Percentiles rank a stretch among this genome's conserved stretches.
These are phyloP conservation scores for Gymnoscopelus microlampas DNA, from an alignment of 2,797 vertebrate species.

Conservation along the genomic window DNA sequence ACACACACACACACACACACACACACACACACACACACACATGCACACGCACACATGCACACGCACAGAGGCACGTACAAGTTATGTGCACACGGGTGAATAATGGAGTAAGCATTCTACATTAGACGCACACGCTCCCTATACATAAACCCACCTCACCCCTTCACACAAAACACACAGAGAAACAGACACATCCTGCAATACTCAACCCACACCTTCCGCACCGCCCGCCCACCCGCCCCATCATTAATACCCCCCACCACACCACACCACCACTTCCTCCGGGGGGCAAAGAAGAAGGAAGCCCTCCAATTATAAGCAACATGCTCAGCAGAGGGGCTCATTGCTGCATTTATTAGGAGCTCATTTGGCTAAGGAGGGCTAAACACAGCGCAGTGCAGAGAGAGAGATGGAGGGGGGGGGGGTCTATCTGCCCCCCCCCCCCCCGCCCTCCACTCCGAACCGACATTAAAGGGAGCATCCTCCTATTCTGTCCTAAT, in stretches of 20 bases:
- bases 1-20: not conserved
- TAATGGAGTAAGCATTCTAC: constrained; percentile 13
- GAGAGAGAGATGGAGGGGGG: constrained; percentile 42
- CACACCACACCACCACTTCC: constrained; percentile 4
- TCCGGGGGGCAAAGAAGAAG: constrained; percentile 70
- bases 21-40: not conserved
- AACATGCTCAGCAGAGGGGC: constrained; percentile 68
- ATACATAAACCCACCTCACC: constrained; percentile 41
- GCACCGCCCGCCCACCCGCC: constrained; percentile 58
- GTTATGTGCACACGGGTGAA: too few species aligned
- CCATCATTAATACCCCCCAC: constrained; percentile 76
- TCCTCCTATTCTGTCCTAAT: constrained; percentile 80
- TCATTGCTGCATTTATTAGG: constrained; percentile 81
- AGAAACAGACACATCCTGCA: constrained; percentile 40
- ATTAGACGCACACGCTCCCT: constrained; percentile 48
- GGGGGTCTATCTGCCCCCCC: constrained; percentile 19
- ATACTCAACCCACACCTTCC: constrained; percentile 57
- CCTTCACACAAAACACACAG: constrained; percentile 30
- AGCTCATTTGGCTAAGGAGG: constrained; percentile 84
- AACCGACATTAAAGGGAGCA: constrained; percentile 80
- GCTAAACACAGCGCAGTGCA: constrained; percentile 72
- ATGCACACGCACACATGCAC: not conserved
- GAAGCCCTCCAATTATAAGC: constrained; percentile 81
- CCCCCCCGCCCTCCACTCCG: too few species aligned
- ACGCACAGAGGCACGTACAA: too few species aligned